Evolutionary conservation across 2,888 invertebrate genomes (phyloP), one percentile per base, ranked within the genome.

Genomic region (Drosophila diplacantha): DNA sequence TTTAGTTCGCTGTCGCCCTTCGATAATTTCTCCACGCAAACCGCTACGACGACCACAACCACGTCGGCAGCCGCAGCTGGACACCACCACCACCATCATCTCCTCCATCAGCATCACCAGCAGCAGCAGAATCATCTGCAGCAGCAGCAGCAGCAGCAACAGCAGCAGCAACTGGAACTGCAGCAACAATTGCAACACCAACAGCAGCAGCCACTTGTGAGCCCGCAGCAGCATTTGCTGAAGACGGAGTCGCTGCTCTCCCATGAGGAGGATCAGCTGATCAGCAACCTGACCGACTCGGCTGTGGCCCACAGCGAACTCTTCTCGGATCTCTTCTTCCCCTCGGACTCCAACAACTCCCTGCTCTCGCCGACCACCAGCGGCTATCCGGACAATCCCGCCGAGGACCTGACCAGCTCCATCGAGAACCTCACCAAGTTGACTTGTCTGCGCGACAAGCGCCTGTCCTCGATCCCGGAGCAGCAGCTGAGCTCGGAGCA

Each of bases 1-100:
- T 88, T 88, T 78, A 86, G 87, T 87, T 87, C 87, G 77, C 84
- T 87, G 77, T 86, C 88, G 86, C 85, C 88, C 79, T 87, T 88
- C 71, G 88, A 88, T 80, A 87, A 86, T 74, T 87, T 87, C 67
- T 84, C 88, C 74, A 78, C 87, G 70, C 88, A 88, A 83, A 78
- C 81, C 84, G 74, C 85, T 72, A 61, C 82, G 71, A 66, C 83
- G 69, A 75, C 75, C 38, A 63, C 77, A 41, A 44, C 75, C 57
- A 29, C 84, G 60, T 44, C 85, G 69, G 49, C 74, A 64, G 41
- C 72, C 65, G 49, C 72, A 57, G 50, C 69, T 69, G 82, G 39
- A 57, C 76, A 64, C 26, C 73, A 62, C 37, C 74, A 39, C 39
- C 83, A 85, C 56, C 83, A 87, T 43, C 85, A 85, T 35, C 85